Conservation (phyloP, 2,797 vertebrate genomes). For the Pogoniulus pusillus region DNA sequence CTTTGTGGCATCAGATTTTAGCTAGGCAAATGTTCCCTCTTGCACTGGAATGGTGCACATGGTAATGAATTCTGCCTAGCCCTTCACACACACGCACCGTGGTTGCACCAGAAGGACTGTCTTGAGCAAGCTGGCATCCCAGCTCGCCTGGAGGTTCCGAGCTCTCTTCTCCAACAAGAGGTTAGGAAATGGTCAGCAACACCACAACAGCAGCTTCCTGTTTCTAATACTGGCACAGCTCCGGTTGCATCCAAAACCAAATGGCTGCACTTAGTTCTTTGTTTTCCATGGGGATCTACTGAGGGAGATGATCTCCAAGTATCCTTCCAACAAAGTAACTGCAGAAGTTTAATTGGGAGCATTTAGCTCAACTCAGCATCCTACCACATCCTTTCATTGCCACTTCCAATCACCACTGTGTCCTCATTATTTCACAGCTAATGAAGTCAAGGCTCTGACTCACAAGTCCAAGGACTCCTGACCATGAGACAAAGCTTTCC, state of each 20-base stretch:
- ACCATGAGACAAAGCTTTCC: neutral
- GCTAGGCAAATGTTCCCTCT: neutral
- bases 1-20: neutral
- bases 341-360: neutral
- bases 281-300: neutral
- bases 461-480: neutral
- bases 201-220: neutral
- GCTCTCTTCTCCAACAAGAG: no score
- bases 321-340: neutral
- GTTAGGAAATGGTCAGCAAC: neutral
- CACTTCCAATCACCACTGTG: neutral
- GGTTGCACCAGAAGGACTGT: neutral
- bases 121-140: neutral
- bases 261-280: no score
- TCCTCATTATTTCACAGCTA: neutral
- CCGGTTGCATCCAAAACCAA: fast-evolving
- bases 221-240: no score
- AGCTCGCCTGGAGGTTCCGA: neutral
- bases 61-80: neutral
- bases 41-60: fast-evolving
- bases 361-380: neutral
- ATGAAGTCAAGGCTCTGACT: neutral
- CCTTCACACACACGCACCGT: neutral
- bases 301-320: neutral
- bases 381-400: neutral